Base-by-base conservation (phyloP, 2,888 invertebrate genomes). In the Ophioninae sp. region DNA sequence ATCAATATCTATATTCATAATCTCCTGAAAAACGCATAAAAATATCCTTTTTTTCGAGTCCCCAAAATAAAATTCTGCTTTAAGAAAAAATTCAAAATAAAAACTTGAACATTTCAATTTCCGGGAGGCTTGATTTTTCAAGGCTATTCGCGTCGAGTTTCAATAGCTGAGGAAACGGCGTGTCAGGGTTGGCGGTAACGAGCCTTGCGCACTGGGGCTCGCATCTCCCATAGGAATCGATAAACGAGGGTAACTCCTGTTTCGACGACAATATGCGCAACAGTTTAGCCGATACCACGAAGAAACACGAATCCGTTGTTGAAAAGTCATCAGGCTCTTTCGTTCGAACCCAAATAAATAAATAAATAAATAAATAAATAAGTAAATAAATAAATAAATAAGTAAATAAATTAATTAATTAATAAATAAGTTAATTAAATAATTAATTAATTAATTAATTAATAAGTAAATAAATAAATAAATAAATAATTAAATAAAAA, bases 241-340 rank as follows among this genome's bases (percentile, higher is more conserved):
- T 91, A 91, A 88, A 86, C 78, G 75, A 88, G 89, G 85, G 88
- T 87, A 87, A 87, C 88, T 87, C 84, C 83, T 83, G 79, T 87
- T 84, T 73, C 85, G 85, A 83, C 85, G 86, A 87, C 85, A 85
- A 86, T 78, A 89, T 88, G 89, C 88, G 91, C 91, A 91, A 91
- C 91, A 91, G 91, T 91, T 91, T 81, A 81, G 51, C 65, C 81
- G 72, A 63, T 64, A 71, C 77, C 83, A 83, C 85, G 85, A 81
- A 83, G 83, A 83, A 73, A 81, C 39, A 71, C 73, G 61, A 83
- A 56, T 58, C 51, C 51, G 13, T 30, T 30, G 59, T 13, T 59
- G 23, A 37, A 59, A 77, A 74, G 9, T 75, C 64, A 51, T 77
- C 80, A 73, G 6, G 8, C 20, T 23, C 10, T 64, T 71, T 39